phyloP scores from a whole-genome alignment of 1,140 invertebrate species.

The Drosophila kurseongensis region DNA sequence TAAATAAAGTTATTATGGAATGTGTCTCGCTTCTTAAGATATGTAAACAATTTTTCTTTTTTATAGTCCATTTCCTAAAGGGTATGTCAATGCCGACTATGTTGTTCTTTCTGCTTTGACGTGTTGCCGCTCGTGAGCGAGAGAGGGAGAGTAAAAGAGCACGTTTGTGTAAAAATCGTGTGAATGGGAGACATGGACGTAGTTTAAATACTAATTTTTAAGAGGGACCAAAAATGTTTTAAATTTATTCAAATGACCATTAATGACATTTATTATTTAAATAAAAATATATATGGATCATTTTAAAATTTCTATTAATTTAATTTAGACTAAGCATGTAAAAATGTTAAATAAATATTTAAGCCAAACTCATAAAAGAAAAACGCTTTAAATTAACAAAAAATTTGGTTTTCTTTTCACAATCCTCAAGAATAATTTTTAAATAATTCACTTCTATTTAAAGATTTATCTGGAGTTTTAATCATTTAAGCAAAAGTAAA shows the following conservation, averaged over 20 bases:
- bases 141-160: constrained; percentile 1
- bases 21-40: too few species aligned
- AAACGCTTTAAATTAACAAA: too few species aligned
- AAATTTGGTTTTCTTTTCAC: too few species aligned
- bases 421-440: background rate
- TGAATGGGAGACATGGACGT: constrained; percentile 38
- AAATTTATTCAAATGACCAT: too few species aligned
- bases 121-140: background rate
- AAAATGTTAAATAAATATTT: too few species aligned
- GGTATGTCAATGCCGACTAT: background rate
- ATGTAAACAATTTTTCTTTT: too few species aligned
- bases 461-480: background rate
- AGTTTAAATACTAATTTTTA: background rate
- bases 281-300: too few species aligned
- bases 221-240: background rate
- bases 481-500: background rate
- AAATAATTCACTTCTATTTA: background rate
- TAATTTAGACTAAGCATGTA: too few species aligned
- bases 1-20: too few species aligned
- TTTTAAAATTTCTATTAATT: too few species aligned
- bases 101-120: background rate
- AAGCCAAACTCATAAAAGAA: too few species aligned
- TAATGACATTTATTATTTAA: too few species aligned
- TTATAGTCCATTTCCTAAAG: background rate
- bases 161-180: constrained; percentile 4